Conservation (phyloP, 2,888 invertebrate genomes). For the Unio pictorum region DNA sequence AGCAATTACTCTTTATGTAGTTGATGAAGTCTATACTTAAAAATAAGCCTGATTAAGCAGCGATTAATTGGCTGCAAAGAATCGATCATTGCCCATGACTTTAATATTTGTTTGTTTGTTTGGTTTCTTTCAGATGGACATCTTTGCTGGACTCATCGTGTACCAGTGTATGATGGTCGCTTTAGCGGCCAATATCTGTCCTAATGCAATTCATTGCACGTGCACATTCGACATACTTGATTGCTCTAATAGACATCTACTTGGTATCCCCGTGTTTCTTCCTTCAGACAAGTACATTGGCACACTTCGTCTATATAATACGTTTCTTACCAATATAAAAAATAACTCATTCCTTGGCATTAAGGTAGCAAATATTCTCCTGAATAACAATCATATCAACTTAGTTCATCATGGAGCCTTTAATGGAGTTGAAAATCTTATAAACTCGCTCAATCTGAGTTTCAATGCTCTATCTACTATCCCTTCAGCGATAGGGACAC, state of each 20-base stretch:
- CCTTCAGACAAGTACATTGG: conserved; percentile 1
- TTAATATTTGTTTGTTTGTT: too few relatives aligned
- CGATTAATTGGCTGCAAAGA: too few relatives aligned
- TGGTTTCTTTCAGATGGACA: too few relatives aligned
- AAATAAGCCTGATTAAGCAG: too few relatives aligned
- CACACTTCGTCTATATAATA: conserved; percentile 15
- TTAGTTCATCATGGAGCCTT: conserved; percentile 28
- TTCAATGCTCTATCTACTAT: conserved; percentile 17
- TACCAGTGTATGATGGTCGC: too few relatives aligned
- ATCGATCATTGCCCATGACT: too few relatives aligned
- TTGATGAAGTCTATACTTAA: too few relatives aligned
- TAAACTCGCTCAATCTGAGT: conserved; percentile 21
- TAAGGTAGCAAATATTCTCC: conserved; percentile 22
- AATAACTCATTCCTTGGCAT: conserved; percentile 23
- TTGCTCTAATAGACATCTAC: conserved; percentile 16
- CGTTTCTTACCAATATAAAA: conserved; percentile 18
- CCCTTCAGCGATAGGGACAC: conserved; percentile 18
- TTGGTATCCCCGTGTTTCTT: conserved; percentile 11
- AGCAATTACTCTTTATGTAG: too few relatives aligned
- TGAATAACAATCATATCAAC: conserved; percentile 24
- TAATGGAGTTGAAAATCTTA: conserved; percentile 11
- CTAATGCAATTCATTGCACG: conserved; percentile 1
- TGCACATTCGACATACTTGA: conserved; percentile 17
- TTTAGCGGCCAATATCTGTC: too few relatives aligned
- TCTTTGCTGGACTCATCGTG: too few relatives aligned